phyloP scores from a whole-genome alignment of 2,797 vertebrate genomes.

The Gallinago solitaria region DNA sequence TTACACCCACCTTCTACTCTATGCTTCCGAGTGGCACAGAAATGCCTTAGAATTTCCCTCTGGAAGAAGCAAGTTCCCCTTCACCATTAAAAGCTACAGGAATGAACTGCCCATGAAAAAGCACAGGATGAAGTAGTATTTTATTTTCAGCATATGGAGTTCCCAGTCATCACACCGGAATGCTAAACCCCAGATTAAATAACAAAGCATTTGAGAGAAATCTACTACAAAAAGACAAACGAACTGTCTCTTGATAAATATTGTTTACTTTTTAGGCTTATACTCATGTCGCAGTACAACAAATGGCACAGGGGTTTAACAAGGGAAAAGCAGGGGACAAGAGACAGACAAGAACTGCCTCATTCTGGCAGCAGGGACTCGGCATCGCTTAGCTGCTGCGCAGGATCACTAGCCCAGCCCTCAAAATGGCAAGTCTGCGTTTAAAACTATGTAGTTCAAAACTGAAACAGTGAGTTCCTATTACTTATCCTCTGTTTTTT shows the following conservation, averaged over 20 bases:
- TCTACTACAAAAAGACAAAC: not conserved
- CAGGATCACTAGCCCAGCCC: not conserved
- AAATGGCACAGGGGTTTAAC: not conserved
- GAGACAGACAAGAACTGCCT: not conserved
- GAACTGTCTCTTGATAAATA: not conserved
- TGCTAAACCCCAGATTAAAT: not conserved
- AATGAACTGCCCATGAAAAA: not conserved
- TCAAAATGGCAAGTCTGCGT: not conserved
- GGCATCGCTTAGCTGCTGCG: not conserved
- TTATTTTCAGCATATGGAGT: not conserved
- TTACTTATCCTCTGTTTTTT: not conserved
- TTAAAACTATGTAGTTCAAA: not conserved
- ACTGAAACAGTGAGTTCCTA: not conserved
- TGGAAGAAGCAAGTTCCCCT: not conserved
- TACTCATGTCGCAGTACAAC: not conserved
- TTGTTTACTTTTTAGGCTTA: not conserved
- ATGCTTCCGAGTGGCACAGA: not conserved
- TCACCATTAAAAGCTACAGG: not conserved
- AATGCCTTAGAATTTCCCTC: not conserved
- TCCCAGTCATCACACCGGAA: not conserved
- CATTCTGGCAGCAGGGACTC: not conserved
- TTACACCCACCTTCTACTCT: not conserved
- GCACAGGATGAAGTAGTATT: not conserved
- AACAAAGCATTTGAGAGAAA: not conserved
- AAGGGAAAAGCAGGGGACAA: not conserved